A percentile compares a stretch with the other conserved stretches of the same genome.
These are phyloP conservation scores for Empidonax alnorum DNA, from an alignment of 2,113 vertebrate genomes.

Conservation along the genomic window DNA sequence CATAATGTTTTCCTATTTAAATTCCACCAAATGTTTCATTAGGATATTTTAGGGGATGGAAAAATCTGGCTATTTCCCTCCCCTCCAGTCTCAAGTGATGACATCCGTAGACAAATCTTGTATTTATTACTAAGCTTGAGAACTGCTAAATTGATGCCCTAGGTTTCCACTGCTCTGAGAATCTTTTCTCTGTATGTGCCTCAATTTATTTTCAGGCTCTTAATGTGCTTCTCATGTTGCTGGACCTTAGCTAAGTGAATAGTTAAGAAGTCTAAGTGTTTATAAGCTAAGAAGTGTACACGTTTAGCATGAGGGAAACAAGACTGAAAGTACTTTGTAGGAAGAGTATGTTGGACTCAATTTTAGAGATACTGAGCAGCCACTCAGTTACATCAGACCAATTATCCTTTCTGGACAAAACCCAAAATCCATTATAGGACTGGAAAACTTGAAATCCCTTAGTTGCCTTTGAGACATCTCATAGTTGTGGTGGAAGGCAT, in stretches of 20 bases:
- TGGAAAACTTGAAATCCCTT: not conserved
- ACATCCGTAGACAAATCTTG: not conserved
- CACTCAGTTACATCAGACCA: not conserved
- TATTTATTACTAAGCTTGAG: slow-evolving; percentile 9
- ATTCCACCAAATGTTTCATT: slow-evolving; percentile 76
- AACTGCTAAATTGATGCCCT: not conserved
- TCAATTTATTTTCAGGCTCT: not conserved
- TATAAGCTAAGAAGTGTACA: not conserved
- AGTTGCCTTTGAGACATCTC: not conserved
- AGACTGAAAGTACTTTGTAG: not conserved
- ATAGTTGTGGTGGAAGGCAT: not conserved
- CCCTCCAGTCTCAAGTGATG: not conserved
- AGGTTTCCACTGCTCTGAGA: not conserved
- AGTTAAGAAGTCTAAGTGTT: not conserved
- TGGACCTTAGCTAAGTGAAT: not conserved
- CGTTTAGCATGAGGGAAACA: not conserved
- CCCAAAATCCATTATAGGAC: not conserved
- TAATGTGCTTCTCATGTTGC: not conserved
- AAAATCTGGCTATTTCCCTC: slow-evolving; percentile 29
- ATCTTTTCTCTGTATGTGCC: not conserved
- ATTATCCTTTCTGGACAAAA: not conserved
- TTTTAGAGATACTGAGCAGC: not conserved
- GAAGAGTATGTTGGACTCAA: not conserved
- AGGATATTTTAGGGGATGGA: slow-evolving; percentile 57
- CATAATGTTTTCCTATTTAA: slow-evolving; percentile 66